Evolutionary conservation across 2,113 vertebrate genomes (phyloP), one percentile per base, ranked within the genome.

Genomic region (Conger conger): DNA sequence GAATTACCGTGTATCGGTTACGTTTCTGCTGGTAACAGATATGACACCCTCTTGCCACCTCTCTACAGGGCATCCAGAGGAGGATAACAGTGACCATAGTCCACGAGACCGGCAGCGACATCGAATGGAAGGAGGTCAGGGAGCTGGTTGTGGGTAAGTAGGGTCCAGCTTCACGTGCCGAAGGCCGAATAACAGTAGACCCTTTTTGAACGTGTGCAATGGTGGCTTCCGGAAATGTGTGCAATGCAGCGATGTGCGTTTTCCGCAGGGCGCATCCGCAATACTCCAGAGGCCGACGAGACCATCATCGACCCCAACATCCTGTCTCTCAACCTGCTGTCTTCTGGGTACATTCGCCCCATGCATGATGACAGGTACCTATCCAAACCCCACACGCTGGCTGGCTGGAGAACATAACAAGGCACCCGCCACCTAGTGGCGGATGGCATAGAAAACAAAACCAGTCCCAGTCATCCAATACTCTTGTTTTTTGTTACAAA

Each of bases 301-400:
- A 98, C 98, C 63, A 96, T 99, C 90, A 97, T 99, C 0, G 98
- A 99, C 88, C 98, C 98, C 84, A 99, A 99, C 94, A 99, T 99
- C 90, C 90, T 99, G 4, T 99, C 98, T n/a, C 96, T 99, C 91
- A 99, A 99, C 93, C 98, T 99, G 90, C 94, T 99, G 2, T 98
- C 97, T 0, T 96, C 97, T 0, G 96, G 96, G 40, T 98, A 98
- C 87, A 94, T 97, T 86, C 95, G 93, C 87, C 98, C 98, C 0
- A 96, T 97, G 88, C 97, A 97, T 89, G 98, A 98, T 0, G 98
- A 99, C 94, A 96, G 99, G 98, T 73, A 33, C 27, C 9, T 33
- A 33, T 33, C n/a, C 68, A 73, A 73, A 30, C 27, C 68, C 20
- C 57, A 33, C 68, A 73, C n/a, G 15, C 68, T 16, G 35, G 77